A percentile compares a stretch with the other conserved stretches of the same genome.
Conservation (phyloP, 2,113 vertebrate species). For the Mobula hypostoma region DNA sequence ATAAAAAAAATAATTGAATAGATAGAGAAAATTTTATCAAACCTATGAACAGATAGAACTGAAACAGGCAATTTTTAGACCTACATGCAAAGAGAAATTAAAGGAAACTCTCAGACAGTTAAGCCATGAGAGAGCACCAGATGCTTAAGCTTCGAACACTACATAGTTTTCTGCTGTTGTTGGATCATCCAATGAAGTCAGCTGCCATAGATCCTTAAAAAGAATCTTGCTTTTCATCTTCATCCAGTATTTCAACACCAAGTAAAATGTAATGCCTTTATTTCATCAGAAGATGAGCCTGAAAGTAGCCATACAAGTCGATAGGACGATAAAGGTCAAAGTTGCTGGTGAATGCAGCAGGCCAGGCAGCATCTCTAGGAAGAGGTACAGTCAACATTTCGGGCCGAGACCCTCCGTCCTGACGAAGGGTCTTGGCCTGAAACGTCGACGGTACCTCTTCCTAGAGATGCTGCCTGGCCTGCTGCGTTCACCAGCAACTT, state of each 20-base stretch:
- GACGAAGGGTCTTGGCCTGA: no score
- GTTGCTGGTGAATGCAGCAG: no score
- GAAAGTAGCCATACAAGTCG: no score
- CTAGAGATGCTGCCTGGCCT: no score
- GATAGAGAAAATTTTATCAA: neutral
- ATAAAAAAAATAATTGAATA: neutral
- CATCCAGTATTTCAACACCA: neutral
- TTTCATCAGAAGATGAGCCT: neutral
- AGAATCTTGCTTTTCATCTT: no score
- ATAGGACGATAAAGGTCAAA: no score
- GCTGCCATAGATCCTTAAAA: neutral
- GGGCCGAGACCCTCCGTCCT: no score
- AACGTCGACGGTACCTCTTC: no score
- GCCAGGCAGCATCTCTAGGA: no score
- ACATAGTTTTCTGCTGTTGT: neutral
- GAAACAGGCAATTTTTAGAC: neutral
- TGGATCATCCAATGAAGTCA: neutral
- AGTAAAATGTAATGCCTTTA: neutral
- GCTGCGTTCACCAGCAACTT: no score
- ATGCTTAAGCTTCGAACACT: neutral
- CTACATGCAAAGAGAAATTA: neutral
- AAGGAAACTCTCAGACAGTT: neutral
- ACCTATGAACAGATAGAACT: neutral
- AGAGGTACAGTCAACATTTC: no score
- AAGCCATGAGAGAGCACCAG: neutral